Conservation (phyloP, 53 echinoderm and acorn worm genomes). For the Paracentrotus lividus region DNA sequence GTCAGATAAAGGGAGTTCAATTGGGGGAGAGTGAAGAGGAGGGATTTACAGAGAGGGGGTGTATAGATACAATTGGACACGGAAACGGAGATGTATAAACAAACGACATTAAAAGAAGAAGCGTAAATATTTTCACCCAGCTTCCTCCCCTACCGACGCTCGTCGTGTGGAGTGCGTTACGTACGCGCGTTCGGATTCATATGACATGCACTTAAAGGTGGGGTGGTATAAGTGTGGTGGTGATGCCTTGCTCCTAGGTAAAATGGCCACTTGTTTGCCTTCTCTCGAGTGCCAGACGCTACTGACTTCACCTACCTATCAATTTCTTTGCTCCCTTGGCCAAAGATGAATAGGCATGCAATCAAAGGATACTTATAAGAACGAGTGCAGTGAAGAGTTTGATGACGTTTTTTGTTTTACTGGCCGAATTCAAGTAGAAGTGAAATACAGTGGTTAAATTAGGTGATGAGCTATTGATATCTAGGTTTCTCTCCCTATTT, state of each 20-base stretch:
- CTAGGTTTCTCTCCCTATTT: neutral
- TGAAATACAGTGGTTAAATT: neutral
- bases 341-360: neutral
- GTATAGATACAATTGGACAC: neutral
- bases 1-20: too few species aligned
- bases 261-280: constrained; percentile 16
- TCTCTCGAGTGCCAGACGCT: neutral
- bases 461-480: neutral
- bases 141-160: neutral
- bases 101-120: neutral
- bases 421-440: neutral
- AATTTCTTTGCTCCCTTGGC: neutral
- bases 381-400: neutral
- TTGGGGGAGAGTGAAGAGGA: neutral
- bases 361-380: neutral
- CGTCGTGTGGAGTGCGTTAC: neutral
- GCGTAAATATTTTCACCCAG: neutral
- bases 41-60: neutral
- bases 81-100: neutral
- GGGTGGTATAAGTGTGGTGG: constrained; percentile 42
- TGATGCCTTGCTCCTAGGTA: constrained; percentile 6
- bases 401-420: neutral
- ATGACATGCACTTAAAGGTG: constrained; percentile 37
- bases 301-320: neutral
- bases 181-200: neutral